Evolutionary conservation across 2,888 invertebrate genomes (phyloP), one percentile per base, ranked within the genome.

Genomic region (Drosophila fungiperda): DNA sequence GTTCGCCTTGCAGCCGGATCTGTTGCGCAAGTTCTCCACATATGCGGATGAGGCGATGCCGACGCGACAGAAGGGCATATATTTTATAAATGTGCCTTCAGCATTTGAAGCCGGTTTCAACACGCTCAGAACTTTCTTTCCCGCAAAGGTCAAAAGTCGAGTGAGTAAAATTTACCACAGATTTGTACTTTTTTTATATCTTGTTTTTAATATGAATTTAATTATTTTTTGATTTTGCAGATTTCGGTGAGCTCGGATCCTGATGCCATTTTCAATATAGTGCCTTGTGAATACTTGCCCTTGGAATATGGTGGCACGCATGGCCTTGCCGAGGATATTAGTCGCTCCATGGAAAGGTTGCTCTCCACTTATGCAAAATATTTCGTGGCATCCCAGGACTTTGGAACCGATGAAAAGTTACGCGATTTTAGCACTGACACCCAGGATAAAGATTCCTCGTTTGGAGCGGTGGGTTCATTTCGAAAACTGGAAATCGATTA

Each of bases 251-350:
- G 95, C 78, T 94, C 94, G 38, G 86, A 94, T 79, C 94, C 94
- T 42, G 94, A 95, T 11, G 94, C 94, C 32, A 92, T 96, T 73
- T 95, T 94, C 81, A 93, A 95, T 76, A 84, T 94, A 71, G 93
- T 96, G 26, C 95, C 95, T 0, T 94, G 94, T 78, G 93, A 94
- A 3, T 92, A 94, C 50, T 91, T 96, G 53, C 96, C 96, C 0
- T 91, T 90, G 11, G 96, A 96, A 87, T 96, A 96, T 85, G 96
- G 96, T 15, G 96, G 96, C 40, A 93, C 94, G 15, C 94, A 94
- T 68, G 94, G 94, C 79, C 93, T 94, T 45, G 90, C 95, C 57
- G 79, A 83, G 66, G 91, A 92, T 15, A 91, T 93, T 8, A 88
- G 91, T 23, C 75, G 83, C 12, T 61, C 80, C n/a, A 93, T 93